phyloP scores from a whole-genome alignment of 2,888 invertebrate species.

The Monoplex corrugatus region DNA sequence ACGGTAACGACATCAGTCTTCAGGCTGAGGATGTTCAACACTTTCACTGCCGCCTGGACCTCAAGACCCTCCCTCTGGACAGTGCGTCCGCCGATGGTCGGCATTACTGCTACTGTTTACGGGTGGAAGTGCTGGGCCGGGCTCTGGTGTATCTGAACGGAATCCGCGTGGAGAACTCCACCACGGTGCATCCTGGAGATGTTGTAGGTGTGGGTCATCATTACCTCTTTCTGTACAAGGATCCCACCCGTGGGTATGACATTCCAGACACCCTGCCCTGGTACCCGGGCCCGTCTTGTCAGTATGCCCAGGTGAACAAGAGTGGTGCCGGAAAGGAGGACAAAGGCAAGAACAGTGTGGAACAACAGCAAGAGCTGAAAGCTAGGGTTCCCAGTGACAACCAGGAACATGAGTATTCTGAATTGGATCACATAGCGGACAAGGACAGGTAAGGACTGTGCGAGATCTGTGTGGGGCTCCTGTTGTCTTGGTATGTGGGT shows the following conservation, averaged over 20 bases:
- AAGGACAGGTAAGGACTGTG: neutral
- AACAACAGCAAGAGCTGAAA: neutral
- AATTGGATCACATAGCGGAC: constrained; percentile 27
- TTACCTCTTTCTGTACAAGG: constrained; percentile 77
- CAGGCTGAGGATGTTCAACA: constrained; percentile 71
- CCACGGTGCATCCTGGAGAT: constrained; percentile 73
- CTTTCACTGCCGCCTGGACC: constrained; percentile 66
- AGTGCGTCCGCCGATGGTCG: constrained; percentile 46
- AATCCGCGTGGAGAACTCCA: constrained; percentile 59
- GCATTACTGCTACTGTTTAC: constrained; percentile 67
- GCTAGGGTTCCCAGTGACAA: neutral
- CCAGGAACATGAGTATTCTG: neutral
- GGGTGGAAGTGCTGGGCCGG: constrained; percentile 64
- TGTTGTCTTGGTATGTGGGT: neutral
- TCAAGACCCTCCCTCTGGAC: constrained; percentile 52
- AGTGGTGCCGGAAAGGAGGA: neutral
- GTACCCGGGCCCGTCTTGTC: constrained; percentile 50
- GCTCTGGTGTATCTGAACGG: constrained; percentile 71
- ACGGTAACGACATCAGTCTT: constrained; percentile 62
- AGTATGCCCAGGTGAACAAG: constrained; percentile 39
- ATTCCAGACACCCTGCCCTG: constrained; percentile 70
- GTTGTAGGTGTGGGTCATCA: constrained; percentile 72
- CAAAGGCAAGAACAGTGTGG: neutral
- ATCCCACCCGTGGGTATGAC: constrained; percentile 72
- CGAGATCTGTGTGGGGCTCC: neutral